A percentile compares a stretch with the other conserved stretches of the same genome.
These are phyloP conservation scores for Mionectes olivaceus DNA, from an alignment of 2,797 vertebrate species.

Conservation along the genomic window DNA sequence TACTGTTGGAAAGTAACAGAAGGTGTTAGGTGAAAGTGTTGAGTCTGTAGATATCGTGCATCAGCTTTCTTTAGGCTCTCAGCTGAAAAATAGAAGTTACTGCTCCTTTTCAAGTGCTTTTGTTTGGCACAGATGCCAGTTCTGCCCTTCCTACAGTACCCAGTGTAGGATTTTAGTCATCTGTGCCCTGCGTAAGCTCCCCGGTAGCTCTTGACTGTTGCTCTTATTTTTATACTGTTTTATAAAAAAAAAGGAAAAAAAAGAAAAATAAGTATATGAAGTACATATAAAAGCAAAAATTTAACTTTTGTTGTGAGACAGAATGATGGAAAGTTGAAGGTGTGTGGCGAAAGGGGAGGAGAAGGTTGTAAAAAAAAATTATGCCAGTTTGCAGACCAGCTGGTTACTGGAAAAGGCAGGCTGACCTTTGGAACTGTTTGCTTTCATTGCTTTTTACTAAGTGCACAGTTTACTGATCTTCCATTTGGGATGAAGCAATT, in stretches of 20 bases:
- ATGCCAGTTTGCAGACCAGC: constrained; percentile 81
- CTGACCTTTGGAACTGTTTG: constrained; percentile 55
- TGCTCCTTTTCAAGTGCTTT: neutral
- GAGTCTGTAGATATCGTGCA: neutral
- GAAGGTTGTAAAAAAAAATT: constrained; percentile 45
- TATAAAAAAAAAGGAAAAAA: constrained; percentile 36
- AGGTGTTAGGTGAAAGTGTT: neutral
- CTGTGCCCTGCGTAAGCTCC: neutral
- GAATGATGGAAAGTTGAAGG: constrained; percentile 33
- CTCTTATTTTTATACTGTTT: constrained; percentile 80
- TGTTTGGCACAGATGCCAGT: neutral
- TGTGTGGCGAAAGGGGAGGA: neutral
- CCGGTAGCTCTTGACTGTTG: constrained; percentile 14
- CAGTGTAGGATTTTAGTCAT: neutral
- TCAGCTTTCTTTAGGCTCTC: neutral
- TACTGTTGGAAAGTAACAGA: neutral
- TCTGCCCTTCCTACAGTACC: neutral
- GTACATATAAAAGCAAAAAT: constrained; percentile 63
- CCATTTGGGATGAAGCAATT: constrained; percentile 3
- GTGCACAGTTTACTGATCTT: constrained; percentile 49
- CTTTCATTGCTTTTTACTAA: neutral
- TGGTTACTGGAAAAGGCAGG: constrained; percentile 84
- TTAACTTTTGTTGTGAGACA: constrained; percentile 69
- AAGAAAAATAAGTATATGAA: constrained; percentile 34
- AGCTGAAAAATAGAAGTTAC: neutral